Conservation (phyloP, 1,140 invertebrate species). For the Hetaerina americana region DNA sequence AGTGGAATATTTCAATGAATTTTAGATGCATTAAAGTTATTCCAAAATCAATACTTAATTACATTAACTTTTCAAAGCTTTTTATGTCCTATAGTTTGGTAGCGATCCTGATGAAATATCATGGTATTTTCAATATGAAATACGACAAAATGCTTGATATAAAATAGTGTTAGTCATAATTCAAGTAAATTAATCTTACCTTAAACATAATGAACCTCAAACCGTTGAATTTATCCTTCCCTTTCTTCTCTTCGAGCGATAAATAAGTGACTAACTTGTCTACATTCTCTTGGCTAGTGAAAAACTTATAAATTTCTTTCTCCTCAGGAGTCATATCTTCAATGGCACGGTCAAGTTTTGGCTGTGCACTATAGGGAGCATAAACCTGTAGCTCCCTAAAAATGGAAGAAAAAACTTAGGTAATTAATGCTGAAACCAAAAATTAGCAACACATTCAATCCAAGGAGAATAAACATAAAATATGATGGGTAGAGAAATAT, state of each 20-base stretch:
- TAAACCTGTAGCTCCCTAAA: slow-evolving; percentile 37
- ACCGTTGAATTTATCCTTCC: slow-evolving; percentile 61
- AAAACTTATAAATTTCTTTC: slow-evolving; percentile 50
- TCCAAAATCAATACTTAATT: too few species aligned
- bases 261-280: slow-evolving; percentile 58
- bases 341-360: slow-evolving; percentile 32
- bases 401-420: not conserved
- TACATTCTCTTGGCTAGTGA: slow-evolving; percentile 53
- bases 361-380: slow-evolving; percentile 47
- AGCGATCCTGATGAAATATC: too few species aligned
- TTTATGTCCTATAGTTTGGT: too few species aligned
- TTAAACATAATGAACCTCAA: slow-evolving; percentile 56
- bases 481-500: too few species aligned
- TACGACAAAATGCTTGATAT: too few species aligned
- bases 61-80: too few species aligned
- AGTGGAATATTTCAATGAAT: too few species aligned
- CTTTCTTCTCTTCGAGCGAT: slow-evolving; percentile 77
- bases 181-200: too few species aligned
- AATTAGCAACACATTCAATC: not conserved
- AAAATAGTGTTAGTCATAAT: too few species aligned
- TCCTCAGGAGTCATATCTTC: slow-evolving; percentile 43
- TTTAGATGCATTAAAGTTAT: too few species aligned
- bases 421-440: not conserved
- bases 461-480: not conserved
- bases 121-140: too few species aligned